Evolutionary conservation across 2,797 vertebrate genomes (phyloP).

Genomic region (Neosalanx taihuensis): DNA sequence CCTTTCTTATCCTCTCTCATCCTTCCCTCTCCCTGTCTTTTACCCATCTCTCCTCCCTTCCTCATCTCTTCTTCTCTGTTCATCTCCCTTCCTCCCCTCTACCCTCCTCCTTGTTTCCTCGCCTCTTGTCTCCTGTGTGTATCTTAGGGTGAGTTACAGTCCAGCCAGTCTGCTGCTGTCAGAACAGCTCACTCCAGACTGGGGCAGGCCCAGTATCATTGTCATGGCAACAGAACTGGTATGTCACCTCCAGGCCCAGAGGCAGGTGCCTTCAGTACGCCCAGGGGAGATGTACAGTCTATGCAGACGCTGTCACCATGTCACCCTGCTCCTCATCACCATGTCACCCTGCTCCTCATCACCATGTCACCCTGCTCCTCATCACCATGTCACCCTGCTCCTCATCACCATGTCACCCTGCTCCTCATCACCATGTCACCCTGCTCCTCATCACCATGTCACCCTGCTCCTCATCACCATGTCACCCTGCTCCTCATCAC

Average conservation of each 20-base stretch:
- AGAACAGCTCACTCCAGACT: conserved; percentile 59
- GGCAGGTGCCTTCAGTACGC: background rate
- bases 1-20: background rate
- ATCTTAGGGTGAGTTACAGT: conserved; percentile 62
- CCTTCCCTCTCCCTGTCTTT: conserved; percentile 18
- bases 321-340: no score
- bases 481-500: no score
- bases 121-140: conserved; percentile 46
- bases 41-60: background rate
- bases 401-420: no score
- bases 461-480: no score
- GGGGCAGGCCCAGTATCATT: conserved; percentile 43
- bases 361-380: no score
- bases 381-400: no score
- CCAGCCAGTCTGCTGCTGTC: conserved; percentile 72
- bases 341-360: no score
- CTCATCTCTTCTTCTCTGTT: background rate
- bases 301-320: no score
- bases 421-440: no score
- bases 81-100: background rate
- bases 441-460: no score
- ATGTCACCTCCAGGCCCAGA: conserved; percentile 20
- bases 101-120: background rate
- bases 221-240: conserved; percentile 49
- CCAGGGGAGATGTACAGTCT: background rate